Evolutionary conservation across 2,888 invertebrate genomes (phyloP).

Genomic region (Lamellibrachia satsuma): DNA sequence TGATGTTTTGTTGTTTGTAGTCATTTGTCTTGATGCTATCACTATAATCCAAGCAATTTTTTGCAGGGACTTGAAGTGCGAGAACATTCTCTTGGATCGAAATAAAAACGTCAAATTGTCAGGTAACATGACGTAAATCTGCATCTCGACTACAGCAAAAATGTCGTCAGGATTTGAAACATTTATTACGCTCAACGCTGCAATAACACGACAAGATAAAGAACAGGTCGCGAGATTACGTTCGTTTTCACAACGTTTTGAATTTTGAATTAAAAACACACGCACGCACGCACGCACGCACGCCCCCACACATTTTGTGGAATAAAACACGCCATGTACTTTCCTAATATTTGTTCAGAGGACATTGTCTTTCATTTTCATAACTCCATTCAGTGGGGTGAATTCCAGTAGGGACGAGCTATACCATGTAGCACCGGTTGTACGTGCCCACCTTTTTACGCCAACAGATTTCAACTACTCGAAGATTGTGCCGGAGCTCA

Average conservation of each 20-base stretch:
- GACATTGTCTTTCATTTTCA: too few relatives aligned
- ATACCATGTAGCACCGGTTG: neutral
- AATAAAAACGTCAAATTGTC: neutral
- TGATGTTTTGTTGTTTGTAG: too few relatives aligned
- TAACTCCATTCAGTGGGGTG: neutral
- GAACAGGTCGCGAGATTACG: neutral
- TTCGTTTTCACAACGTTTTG: neutral
- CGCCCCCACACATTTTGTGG: too few relatives aligned
- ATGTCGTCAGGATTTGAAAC: neutral
- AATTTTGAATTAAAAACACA: neutral
- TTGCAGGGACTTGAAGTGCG: neutral
- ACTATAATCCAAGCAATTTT: neutral
- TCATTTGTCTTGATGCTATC: too few relatives aligned
- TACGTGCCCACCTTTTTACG: neutral
- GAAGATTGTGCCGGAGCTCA: neutral
- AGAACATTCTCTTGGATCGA: slow-evolving; percentile 5
- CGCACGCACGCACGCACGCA: neutral
- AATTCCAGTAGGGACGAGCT: neutral
- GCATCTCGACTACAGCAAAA: neutral
- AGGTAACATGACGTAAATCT: neutral
- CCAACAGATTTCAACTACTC: slow-evolving; percentile 13
- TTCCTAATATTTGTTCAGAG: too few relatives aligned
- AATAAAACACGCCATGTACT: too few relatives aligned
- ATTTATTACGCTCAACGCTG: neutral
- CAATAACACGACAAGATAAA: neutral